Evolutionary conservation across 2,797 vertebrate genomes (phyloP), one percentile per base, ranked within the genome.

Genomic region (Euphonia xanthogaster): DNA sequence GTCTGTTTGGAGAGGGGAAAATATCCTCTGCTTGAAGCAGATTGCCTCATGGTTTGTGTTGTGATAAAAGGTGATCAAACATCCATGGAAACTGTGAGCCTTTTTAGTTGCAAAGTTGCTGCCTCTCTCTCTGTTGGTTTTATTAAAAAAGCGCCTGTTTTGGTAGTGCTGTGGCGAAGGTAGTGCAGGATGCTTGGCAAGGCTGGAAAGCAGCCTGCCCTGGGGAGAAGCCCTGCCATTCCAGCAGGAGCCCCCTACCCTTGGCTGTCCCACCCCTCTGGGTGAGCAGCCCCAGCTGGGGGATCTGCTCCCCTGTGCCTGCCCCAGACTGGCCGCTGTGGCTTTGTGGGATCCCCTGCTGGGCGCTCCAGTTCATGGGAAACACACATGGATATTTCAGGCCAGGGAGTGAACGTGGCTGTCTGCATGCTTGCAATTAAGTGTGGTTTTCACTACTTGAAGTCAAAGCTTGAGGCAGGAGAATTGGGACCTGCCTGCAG

Each of bases 11-110:
- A 78, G 7, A 22, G 35, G 21, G 50, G 8, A 57, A 67, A 25
- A 51, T 25, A 51, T 25, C 48, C 50, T 83, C 73, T 78, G 72
- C 45, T 71, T 76, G 65, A 83, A 86, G 58, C n/a, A 92, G 86
- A 90, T 42, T 65, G 42, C 31, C n/a, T 75, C 27, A 9, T 7
- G 35, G 50, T 62, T 81, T 78, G 35, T 75, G 39, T 42, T 78
- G 47, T 68, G 73, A 40, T 28, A 54, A 77, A 83, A 85, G 12
- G 33, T 31, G 55, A 68, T 66, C 53, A 47, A 37, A 54, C 45
- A 28, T 13, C 55, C 61, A 53, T 35, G 83, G 75, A 77, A 74
- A 63, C 31, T 3, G 17, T 3, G 3, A 57, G 31, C n/a, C 18
- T 15, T 62, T 81, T 74, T n/a, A 55, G 27, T 11, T 31, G 31